These are phyloP conservation scores for Pteronura brasiliensis DNA, from an alignment of 2,113 vertebrate species.

Conservation along the genomic window DNA sequence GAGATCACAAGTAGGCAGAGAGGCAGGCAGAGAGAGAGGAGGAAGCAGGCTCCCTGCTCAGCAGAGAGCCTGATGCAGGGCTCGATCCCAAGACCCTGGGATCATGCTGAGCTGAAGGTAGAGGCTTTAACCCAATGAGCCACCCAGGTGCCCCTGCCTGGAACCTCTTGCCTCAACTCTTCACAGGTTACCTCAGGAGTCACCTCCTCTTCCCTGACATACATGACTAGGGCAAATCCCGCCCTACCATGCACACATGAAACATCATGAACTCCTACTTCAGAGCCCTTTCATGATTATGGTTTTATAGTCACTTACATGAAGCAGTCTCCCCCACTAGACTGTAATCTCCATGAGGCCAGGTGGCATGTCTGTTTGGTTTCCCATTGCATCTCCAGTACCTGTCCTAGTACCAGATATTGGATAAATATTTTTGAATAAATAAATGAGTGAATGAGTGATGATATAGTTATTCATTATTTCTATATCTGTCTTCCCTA, in stretches of 20 bases:
- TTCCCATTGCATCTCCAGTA: background rate
- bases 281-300: background rate
- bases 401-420: background rate
- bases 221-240: background rate
- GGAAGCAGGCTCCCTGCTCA: too few species aligned
- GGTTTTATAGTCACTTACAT: background rate
- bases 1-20: too few species aligned
- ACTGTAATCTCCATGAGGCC: background rate
- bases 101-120: too few species aligned
- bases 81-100: too few species aligned
- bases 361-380: background rate
- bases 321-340: background rate
- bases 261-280: background rate
- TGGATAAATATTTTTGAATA: background rate
- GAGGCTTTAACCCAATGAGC: too few species aligned
- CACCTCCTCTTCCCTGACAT: background rate
- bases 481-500: background rate
- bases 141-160: background rate
- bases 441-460: conserved; percentile 8
- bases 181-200: background rate
- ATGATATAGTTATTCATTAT: background rate
- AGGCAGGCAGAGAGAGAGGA: too few species aligned
- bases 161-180: background rate
- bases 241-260: background rate
- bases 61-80: too few species aligned